Conservation (phyloP, 2,888 invertebrate species). For the Diloba caeruleocephala region DNA sequence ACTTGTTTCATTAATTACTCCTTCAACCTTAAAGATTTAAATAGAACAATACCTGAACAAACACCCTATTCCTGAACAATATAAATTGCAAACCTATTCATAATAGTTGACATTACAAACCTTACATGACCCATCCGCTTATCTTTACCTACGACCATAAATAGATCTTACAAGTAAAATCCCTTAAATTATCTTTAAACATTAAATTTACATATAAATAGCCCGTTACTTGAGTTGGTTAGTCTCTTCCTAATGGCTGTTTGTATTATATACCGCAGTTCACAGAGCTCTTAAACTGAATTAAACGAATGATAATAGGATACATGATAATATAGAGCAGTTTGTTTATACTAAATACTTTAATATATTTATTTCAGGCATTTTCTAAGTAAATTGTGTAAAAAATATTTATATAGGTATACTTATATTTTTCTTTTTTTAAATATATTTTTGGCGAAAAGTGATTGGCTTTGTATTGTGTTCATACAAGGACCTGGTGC, state of each 20-base stretch:
- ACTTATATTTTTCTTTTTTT: no score
- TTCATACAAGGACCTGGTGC: no score
- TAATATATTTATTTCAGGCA: constrained; percentile 16
- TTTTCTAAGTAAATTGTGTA: constrained; percentile 12
- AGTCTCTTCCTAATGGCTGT: constrained; percentile 74
- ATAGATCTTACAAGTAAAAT: constrained; percentile 63
- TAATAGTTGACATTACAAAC: constrained; percentile 28
- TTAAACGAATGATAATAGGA: constrained; percentile 60
- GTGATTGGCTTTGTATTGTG: no score
- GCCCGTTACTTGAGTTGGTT: constrained; percentile 74
- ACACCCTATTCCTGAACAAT: background rate
- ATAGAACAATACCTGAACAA: background rate
- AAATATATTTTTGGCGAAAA: no score
- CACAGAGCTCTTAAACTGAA: constrained; percentile 58
- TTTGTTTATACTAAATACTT: constrained; percentile 39
- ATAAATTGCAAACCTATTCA: constrained; percentile 14
- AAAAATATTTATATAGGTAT: no score
- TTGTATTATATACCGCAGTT: constrained; percentile 68
- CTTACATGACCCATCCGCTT: constrained; percentile 35
- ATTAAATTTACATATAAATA: constrained; percentile 82
- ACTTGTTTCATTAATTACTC: no score
- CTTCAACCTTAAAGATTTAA: background rate
- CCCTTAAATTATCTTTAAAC: constrained; percentile 73
- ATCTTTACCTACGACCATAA: constrained; percentile 38
- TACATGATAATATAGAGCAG: constrained; percentile 42